Percentiles rank a stretch among this genome's conserved stretches.
phyloP scores from a whole-genome alignment of 2,113 vertebrate species.

The Hydropotes inermis region DNA sequence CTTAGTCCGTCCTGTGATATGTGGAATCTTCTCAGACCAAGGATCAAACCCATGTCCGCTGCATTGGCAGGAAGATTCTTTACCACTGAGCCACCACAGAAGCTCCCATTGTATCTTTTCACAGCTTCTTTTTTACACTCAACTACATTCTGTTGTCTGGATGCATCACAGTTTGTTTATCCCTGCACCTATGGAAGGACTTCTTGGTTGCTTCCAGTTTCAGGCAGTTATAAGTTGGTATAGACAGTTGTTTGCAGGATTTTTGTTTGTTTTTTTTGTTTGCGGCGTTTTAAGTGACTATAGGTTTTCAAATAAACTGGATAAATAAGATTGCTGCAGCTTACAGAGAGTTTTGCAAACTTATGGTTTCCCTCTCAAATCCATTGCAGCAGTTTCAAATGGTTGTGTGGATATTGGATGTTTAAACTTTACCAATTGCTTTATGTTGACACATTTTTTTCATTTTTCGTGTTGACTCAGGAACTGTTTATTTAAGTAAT shows the following conservation, averaged over 20 bases:
- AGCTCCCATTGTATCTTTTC: neutral
- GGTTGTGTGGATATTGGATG: neutral
- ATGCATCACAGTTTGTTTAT: neutral
- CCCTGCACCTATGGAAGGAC: neutral
- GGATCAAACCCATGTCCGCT: neutral
- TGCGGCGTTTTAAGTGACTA: neutral
- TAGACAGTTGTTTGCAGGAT: neutral
- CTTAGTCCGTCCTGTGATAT: neutral
- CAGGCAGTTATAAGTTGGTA: neutral
- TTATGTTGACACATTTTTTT: constrained; percentile 29
- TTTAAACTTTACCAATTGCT: constrained; percentile 20
- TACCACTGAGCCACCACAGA: neutral
- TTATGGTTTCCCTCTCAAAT: constrained; percentile 6
- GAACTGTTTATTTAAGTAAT: constrained; percentile 34
- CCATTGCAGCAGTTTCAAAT: neutral
- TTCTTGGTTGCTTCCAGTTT: neutral
- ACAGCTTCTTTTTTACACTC: neutral
- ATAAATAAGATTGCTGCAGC: neutral
- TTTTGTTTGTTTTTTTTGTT: neutral
- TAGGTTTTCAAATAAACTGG: neutral
- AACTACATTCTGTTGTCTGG: neutral
- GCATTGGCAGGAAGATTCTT: neutral
- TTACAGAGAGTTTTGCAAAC: constrained; percentile 6
- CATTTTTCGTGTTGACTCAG: constrained; percentile 25
- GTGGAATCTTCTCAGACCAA: neutral